Base-by-base conservation (phyloP, 1,140 invertebrate genomes). In the Drosophila paulistorum region DNA sequence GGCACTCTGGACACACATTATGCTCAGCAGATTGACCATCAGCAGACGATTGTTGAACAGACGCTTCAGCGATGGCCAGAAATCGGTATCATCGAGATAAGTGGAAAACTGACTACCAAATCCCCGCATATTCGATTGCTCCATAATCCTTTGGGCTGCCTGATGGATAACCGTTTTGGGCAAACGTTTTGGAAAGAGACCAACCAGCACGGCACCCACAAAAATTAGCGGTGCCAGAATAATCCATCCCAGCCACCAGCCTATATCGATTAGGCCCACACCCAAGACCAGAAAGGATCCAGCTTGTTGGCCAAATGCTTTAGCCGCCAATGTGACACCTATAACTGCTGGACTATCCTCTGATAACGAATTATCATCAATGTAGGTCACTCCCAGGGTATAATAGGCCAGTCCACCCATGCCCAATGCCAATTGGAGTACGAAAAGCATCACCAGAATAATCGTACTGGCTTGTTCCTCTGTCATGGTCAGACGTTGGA, bases 281-380 rank as follows among this genome's bases (percentile, higher is more conserved):
- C 77, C 81, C 9, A 92, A 65, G 13, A 92, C 86, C 51, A 93
- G 20, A 7, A 89, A 79, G 0, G 92, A 89, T 10, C 92, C 92
- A 13, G 85, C 64, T 74, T 92, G 92, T 42, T 91, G 66, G 2
- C 92, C 91, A 42, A 90, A 71, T 0, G 90, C 71, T 9, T 81
- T 81, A 5, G 91, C 90, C 1, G 86, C 91, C 35, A 93, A 33
- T 0, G 76, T 78, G 1, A 86, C 77, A 0, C 77, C 90, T 55
- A 92, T 83, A 14, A 91, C 76, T 7, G 83, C 79, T 37, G 94
- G 92, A 17, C 94, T 93, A 51, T 94, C 93, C 48, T 93, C 93
- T 65, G 92, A 94, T 60, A 94, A 93, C 0, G 94, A 94, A 76
- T 95, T 95, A 74, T 95, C 95, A 70, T 95, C 95, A 30, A 95